Percentiles rank a stretch among this genome's conserved stretches.
phyloP scores from a whole-genome alignment of 2,113 vertebrate species.

The Pachycephala philippinensis region DNA sequence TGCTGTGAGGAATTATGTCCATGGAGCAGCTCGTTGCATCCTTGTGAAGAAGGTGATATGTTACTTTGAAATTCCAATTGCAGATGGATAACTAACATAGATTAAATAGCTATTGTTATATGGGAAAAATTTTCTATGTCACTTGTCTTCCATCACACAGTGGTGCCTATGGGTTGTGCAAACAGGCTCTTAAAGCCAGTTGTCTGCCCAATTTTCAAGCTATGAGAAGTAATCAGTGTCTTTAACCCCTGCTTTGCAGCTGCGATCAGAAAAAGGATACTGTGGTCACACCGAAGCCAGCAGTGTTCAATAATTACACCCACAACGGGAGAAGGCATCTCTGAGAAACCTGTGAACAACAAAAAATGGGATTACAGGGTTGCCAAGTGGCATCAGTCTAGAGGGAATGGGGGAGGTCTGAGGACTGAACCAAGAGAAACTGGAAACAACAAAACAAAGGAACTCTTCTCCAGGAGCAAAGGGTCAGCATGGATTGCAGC shows the following conservation, averaged over 20 bases:
- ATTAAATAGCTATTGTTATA: neutral
- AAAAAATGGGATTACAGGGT: neutral
- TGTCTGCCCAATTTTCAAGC: neutral
- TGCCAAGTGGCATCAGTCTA: neutral
- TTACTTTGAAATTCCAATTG: neutral
- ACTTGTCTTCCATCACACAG: neutral
- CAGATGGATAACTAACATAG: neutral
- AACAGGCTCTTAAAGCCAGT: neutral
- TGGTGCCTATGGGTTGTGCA: neutral
- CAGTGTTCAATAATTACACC: neutral
- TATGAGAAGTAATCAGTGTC: neutral
- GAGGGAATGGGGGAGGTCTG: neutral
- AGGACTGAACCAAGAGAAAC: neutral
- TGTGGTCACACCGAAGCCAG: neutral
- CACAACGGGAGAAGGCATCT: neutral
- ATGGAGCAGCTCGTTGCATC: neutral
- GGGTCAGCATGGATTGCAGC: neutral
- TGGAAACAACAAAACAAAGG: neutral
- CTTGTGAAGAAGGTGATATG: neutral
- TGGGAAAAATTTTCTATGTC: neutral
- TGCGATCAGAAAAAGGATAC: neutral
- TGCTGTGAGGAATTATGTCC: neutral
- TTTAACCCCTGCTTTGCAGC: neutral
- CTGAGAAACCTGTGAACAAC: neutral
- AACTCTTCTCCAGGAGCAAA: neutral